These are phyloP conservation scores for Ciconia maguari DNA, from an alignment of 2,113 vertebrate genomes.

Conservation along the genomic window DNA sequence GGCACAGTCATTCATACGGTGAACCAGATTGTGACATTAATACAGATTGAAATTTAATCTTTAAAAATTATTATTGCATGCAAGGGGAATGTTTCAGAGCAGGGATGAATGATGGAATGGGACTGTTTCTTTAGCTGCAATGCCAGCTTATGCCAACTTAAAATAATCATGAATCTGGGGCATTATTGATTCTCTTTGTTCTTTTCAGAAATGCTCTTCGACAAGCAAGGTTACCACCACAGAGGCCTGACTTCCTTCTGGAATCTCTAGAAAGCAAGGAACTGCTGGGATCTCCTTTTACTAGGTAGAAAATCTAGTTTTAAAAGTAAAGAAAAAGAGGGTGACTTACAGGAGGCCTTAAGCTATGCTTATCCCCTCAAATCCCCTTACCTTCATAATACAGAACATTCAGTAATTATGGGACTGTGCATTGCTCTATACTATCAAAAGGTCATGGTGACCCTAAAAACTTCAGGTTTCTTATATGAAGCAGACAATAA, in stretches of 20 bases:
- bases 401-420: neutral
- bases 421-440: neutral
- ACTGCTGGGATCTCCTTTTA: neutral
- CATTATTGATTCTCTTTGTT: neutral
- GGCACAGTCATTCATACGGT: neutral
- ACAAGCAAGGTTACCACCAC: constrained; percentile 66
- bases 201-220: constrained; percentile 46
- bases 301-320: neutral
- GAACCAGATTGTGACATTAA: neutral
- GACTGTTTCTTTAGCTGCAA: neutral
- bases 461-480: neutral
- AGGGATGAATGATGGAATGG: neutral
- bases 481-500: neutral
- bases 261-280: constrained; percentile 38
- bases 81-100: neutral
- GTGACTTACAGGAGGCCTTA: neutral
- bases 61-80: neutral
- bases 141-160: neutral
- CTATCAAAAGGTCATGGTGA: neutral
- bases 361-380: neutral
- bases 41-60: neutral
- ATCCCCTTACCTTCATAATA: neutral
- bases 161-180: neutral
- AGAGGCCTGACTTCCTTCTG: constrained; percentile 68
- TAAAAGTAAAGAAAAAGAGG: neutral